phyloP scores from a whole-genome alignment of 2,113 vertebrate species.

The Emydocephalus ijimae region DNA sequence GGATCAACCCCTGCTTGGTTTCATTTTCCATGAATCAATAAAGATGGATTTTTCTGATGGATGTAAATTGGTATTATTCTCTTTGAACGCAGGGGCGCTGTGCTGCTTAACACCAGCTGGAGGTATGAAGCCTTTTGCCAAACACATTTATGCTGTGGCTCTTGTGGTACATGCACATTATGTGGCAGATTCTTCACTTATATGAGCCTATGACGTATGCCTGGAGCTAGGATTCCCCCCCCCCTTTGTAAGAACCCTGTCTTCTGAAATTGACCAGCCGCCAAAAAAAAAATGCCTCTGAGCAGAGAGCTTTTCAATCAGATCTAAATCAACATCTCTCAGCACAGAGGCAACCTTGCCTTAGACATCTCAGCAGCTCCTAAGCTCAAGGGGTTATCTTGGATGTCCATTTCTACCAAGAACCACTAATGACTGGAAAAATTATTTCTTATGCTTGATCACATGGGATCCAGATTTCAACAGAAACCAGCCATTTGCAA shows the following conservation, averaged over 20 bases:
- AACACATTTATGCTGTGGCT: neutral
- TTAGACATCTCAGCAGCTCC: neutral
- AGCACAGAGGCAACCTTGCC: neutral
- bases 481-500: neutral
- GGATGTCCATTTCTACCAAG: neutral
- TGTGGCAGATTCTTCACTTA: neutral
- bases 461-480: neutral
- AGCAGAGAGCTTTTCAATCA: constrained; percentile 3
- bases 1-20: neutral
- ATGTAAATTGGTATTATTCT: constrained; percentile 6
- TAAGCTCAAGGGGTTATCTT: neutral
- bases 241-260: neutral
- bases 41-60: neutral
- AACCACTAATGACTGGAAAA: neutral
- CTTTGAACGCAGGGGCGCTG: neutral
- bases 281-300: neutral
- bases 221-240: neutral
- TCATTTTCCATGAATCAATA: neutral
- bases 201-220: neutral
- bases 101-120: neutral
- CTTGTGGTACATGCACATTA: neutral
- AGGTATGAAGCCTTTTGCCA: constrained; percentile 1
- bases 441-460: neutral
- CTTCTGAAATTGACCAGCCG: constrained; percentile 11
- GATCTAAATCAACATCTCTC: constrained; percentile 21